These are phyloP conservation scores for Fundulus diaphanus DNA, from an alignment of 2,797 vertebrate genomes.

Conservation along the genomic window DNA sequence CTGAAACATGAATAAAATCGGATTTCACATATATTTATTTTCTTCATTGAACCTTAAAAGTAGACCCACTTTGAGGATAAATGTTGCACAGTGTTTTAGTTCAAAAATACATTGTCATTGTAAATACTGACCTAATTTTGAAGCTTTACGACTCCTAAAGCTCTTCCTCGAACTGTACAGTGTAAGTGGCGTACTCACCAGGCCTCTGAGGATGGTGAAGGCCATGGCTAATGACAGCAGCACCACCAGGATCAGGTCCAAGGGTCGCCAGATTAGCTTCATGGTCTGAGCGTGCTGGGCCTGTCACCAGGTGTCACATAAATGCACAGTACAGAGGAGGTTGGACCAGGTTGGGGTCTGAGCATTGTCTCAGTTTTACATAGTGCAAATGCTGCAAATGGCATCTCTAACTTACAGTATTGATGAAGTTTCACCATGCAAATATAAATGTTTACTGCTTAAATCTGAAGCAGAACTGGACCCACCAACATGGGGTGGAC, in stretches of 20 bases:
- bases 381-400: too few relatives aligned
- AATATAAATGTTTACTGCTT: not conserved
- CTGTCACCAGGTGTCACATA: slow-evolving; percentile 64
- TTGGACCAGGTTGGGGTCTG: slow-evolving; percentile 7
- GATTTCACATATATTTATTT: not conserved
- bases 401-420: too few relatives aligned
- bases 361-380: not conserved
- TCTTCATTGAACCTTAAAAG: not conserved
- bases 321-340: not conserved
- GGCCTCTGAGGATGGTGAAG: slow-evolving; percentile 89
- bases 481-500: not conserved
- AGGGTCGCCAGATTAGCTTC: slow-evolving; percentile 82
- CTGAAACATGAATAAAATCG: not conserved
- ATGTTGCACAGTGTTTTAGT: not conserved
- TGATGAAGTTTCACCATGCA: not conserved
- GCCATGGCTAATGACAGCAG: slow-evolving; percentile 77
- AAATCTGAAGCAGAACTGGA: not conserved
- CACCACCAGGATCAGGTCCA: slow-evolving; percentile 81
- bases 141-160: slow-evolving; percentile 10
- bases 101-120: not conserved
- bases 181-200: slow-evolving; percentile 77
- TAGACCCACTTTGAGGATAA: not conserved
- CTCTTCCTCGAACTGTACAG: not conserved
- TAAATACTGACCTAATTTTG: not conserved
- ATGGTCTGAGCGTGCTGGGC: slow-evolving; percentile 83